A percentile compares a stretch with the other conserved stretches of the same genome.
phyloP scores from a whole-genome alignment of 2,888 invertebrate species.

The Dryomyza anilis region DNA sequence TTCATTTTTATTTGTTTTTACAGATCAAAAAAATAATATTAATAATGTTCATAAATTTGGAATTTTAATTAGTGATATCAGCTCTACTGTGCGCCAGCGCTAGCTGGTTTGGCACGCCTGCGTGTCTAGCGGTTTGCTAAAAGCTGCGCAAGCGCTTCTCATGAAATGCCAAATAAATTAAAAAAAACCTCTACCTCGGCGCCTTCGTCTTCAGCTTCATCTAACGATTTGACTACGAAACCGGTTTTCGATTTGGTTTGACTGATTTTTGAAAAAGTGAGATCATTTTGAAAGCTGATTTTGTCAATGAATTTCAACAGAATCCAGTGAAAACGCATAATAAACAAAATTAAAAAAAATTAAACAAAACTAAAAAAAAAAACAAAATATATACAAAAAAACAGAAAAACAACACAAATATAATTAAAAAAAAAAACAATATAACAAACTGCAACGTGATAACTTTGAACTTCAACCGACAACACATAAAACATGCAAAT shows the following conservation, averaged over 20 bases:
- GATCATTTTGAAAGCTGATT: slow-evolving; percentile 64
- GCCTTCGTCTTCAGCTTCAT: slow-evolving; percentile 8
- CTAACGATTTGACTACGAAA: slow-evolving; percentile 60
- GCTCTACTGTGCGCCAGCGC: too few species aligned
- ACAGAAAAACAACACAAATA: not conserved
- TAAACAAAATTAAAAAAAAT: too few species aligned
- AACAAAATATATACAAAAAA: slow-evolving; percentile 40
- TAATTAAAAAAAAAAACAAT: not conserved
- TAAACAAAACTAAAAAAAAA: slow-evolving; percentile 4
- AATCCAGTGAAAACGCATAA: too few species aligned
- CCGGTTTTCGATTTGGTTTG: slow-evolving; percentile 64
- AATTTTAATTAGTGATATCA: too few species aligned
- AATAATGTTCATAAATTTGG: too few species aligned
- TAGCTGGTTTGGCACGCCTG: too few species aligned
- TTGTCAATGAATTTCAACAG: slow-evolving; percentile 61
- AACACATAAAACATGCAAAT: slow-evolving; percentile 16
- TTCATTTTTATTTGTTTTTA: too few species aligned
- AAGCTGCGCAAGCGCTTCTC: too few species aligned
- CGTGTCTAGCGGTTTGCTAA: too few species aligned
- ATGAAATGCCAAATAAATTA: too few species aligned
- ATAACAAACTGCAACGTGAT: slow-evolving; percentile 31
- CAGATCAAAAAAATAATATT: too few species aligned
- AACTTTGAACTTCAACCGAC: slow-evolving; percentile 56
- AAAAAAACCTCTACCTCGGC: too few species aligned
- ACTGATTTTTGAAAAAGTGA: slow-evolving; percentile 62